Percentiles rank a stretch among this genome's conserved stretches.
phyloP scores from a whole-genome alignment of 2,113 vertebrate genomes.

The Mohoua ochrocephala region DNA sequence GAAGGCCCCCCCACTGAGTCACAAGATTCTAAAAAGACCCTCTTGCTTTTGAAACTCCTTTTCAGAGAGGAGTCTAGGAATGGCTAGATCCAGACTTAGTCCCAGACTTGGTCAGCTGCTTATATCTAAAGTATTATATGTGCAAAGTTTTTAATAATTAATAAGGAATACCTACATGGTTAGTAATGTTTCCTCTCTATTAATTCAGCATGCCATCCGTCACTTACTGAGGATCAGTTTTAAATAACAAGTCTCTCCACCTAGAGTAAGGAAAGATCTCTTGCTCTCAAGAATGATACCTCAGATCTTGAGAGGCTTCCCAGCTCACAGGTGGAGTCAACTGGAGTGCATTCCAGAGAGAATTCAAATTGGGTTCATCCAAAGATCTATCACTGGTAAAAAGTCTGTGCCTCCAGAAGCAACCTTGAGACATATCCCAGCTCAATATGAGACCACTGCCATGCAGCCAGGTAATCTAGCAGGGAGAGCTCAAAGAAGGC shows the following conservation, averaged over 20 bases:
- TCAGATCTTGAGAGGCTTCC: not conserved
- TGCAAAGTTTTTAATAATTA: not conserved
- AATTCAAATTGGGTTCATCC: not conserved
- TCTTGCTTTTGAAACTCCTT: not conserved
- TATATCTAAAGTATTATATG: not conserved
- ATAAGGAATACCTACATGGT: not conserved
- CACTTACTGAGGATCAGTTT: not conserved
- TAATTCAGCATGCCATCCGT: not conserved
- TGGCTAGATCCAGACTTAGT: not conserved
- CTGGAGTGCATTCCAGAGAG: not conserved
- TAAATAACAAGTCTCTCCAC: fast-evolving
- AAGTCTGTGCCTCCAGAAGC: not conserved
- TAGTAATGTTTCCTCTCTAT: not conserved
- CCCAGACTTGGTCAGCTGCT: not conserved
- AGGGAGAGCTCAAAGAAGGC: not conserved
- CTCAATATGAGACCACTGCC: not conserved
- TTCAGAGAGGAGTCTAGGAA: not conserved
- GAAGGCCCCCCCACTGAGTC: not conserved
- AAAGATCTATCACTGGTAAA: not conserved
- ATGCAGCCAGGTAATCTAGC: not conserved
- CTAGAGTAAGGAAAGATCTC: not conserved
- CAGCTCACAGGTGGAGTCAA: not conserved
- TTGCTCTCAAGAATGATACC: not conserved
- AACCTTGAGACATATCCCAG: not conserved
- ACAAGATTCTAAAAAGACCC: not conserved